Percentiles rank a stretch among this genome's conserved stretches.
Conservation (phyloP, 2,888 invertebrate genomes). For the Synanthedon formicaeformis region DNA sequence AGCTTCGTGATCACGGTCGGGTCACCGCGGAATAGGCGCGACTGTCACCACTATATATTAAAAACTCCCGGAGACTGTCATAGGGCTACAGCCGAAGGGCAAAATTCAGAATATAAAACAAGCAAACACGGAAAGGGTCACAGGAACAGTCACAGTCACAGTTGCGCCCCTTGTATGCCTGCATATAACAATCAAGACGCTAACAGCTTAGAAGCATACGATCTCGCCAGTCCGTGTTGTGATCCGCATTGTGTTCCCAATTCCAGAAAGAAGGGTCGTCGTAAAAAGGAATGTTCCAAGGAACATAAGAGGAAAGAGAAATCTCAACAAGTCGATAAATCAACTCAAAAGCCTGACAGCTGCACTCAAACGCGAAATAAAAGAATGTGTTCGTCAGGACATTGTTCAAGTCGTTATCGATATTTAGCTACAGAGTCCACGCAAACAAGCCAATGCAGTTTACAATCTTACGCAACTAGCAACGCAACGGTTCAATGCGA, state of each 20-base stretch:
- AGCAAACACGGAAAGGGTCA: constrained; percentile 47
- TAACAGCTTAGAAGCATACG: constrained; percentile 86
- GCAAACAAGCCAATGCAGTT: constrained; percentile 81
- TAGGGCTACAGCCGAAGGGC: constrained; percentile 33
- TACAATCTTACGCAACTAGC: constrained; percentile 86
- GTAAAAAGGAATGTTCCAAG: constrained; percentile 73
- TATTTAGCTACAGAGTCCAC: constrained; percentile 77
- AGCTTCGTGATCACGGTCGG: constrained; percentile 81
- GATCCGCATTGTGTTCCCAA: constrained; percentile 88
- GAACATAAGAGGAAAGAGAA: constrained; percentile 74
- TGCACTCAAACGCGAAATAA: constrained; percentile 61
- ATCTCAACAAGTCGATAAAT: constrained; percentile 64
- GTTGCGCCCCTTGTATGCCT: constrained; percentile 80
- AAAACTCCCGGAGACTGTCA: constrained; percentile 49
- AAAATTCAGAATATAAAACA: constrained; percentile 22
- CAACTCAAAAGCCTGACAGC: constrained; percentile 53
- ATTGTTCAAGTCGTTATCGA: constrained; percentile 61
- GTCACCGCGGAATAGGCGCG: constrained; percentile 74
- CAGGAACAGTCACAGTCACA: constrained; percentile 62
- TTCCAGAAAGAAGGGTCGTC: constrained; percentile 55
- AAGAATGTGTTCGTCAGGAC: constrained; percentile 47
- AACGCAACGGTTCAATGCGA: constrained; percentile 75
- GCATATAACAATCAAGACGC: constrained; percentile 75
- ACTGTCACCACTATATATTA: constrained; percentile 78
- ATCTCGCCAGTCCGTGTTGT: constrained; percentile 87